Base-by-base conservation (phyloP, 30 jellyfish, hydroid and myxozoan genomes). In the Hydractinia symbiolongicarpus region DNA sequence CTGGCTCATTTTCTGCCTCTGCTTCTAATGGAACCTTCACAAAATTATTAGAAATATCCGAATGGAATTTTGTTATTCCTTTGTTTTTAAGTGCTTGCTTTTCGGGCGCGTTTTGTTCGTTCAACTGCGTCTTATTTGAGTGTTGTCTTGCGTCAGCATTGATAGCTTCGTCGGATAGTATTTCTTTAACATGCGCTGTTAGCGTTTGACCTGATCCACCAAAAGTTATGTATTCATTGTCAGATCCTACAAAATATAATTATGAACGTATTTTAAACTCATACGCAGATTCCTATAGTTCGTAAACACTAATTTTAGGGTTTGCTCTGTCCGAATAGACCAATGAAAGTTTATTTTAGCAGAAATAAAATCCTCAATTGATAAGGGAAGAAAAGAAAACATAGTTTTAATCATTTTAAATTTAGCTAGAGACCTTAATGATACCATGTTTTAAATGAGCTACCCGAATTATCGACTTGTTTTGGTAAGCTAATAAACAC, bases 151-250 rank as follows among this genome's bases (percentile, higher is more conserved):
- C 15, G 0, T 6, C 21, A 66, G 49, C 9, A 19, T 66, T 66
- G 9, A 50, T 53, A 5, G 83, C 66, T n/a, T 74, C 83, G 54
- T 74, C 54, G 8, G 54, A 20, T 17, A 74, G 21, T 11, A 55
- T 52, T 44, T 67, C 94, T 5, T 60, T 55, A 21, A 75, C 52
- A 30, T 73, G 30, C 1, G 67, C 64, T 73, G 91, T 55, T 4
- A 17, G 9, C 1, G 69, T 66, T 85, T 19, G 61, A 21, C 85
- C 85, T 14, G 79, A 52, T 50, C 85, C 85, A 10, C 85, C 85
- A 60, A 77, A 77, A 52, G 85, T 60, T 3, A 77, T 53, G 30
- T 77, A 55, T 55, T 77, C 85, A 13, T 52, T 77, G n/a, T 66
- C 79, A 4, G 78, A 60, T 11, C 85, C 85, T 77, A n/a, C 6